Base-by-base conservation (phyloP, 2,888 invertebrate species). In the Hydrotaea cyrtoneurina region DNA sequence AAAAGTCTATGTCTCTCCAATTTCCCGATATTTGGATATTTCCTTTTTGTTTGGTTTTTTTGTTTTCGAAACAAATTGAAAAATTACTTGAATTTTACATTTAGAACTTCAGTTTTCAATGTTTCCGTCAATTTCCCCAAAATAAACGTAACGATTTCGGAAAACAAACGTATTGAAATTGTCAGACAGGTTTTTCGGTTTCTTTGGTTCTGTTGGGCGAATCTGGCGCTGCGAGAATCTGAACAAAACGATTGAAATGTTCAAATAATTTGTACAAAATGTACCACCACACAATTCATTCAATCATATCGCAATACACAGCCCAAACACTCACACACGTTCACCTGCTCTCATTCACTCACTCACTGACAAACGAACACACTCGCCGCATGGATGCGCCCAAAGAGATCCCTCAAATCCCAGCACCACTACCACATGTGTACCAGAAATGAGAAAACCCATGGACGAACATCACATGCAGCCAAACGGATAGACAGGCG, bases 171-270 rank as follows among this genome's bases (percentile, higher is more conserved):
- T 79, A 43, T 66, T 66, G 39, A 66, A 66, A 19, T 31, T 66
- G 2, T 50, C 50, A 50, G 50, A n/a, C 50, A 50, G 50, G n/a
- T 50, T 50, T 50, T 79, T 23, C 46, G 19, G 15, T 73, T 31
- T 31, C 31, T 7, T 4, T 2, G 53, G 39, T 59, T 46, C 39
- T 71, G n/a, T 62, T 62, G 62, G 77, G 77, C 74, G 59, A 71
- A 77, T 73, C 81, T 75, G 76, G 66, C 81, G 79, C 78, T 71
- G 69, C 79, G 84, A 74, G 46, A 69, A 46, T 69, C 69, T 77
- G 79, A 79, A 82, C 79, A 82, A 84, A 85, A 82, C 82, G 85
- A 74, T 85, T 85, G 82, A 85, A 82, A 82, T 85, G 76, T 82
- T 82, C 82, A 85, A 85, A 79, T 82, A 85, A 80, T 80, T 85